Evolutionary conservation across 2,113 vertebrate genomes (phyloP).

Genomic region (Dryoscopus gambensis): DNA sequence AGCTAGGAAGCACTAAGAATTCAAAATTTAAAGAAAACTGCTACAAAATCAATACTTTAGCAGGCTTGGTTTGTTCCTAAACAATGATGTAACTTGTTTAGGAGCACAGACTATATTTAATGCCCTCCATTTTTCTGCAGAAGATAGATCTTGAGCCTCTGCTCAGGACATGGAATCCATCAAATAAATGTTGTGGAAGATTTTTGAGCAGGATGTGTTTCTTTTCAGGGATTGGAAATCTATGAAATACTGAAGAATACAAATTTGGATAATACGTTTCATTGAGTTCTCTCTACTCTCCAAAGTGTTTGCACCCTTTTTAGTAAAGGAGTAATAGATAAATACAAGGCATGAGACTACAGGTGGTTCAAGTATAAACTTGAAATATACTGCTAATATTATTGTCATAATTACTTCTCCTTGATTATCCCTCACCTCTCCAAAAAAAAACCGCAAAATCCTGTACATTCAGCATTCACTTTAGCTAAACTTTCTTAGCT

Average conservation of each 20-base stretch:
- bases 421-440: background rate
- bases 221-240: background rate
- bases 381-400: background rate
- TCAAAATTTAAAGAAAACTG: background rate
- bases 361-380: background rate
- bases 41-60: background rate
- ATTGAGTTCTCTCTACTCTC: background rate
- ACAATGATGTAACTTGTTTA: background rate
- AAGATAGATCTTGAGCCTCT: background rate
- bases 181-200: background rate
- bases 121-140: background rate
- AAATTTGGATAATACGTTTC: background rate
- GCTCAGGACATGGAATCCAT: background rate
- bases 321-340: background rate
- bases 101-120: background rate
- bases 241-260: background rate
- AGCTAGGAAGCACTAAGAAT: background rate
- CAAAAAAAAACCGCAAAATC: background rate
- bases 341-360: background rate
- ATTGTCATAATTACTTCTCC: background rate
- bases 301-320: background rate
- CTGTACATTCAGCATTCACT: background rate
- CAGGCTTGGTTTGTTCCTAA: background rate
- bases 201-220: background rate
- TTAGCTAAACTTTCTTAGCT: background rate